Percentiles rank a stretch among this genome's conserved stretches.
These are phyloP conservation scores for Sinelater perroti DNA, from an alignment of 2,888 invertebrate genomes.

Conservation along the genomic window DNA sequence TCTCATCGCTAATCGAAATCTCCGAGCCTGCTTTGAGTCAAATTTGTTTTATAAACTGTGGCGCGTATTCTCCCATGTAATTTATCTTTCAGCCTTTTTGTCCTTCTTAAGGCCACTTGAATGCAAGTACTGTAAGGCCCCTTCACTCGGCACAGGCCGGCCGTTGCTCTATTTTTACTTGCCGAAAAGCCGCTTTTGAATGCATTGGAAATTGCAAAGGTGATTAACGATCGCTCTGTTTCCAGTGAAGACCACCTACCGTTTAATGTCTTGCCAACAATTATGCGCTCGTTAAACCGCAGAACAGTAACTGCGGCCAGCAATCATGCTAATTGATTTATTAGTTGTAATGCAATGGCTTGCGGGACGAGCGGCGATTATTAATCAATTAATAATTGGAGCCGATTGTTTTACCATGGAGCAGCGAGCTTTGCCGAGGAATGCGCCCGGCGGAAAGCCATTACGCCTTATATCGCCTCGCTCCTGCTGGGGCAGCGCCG, in stretches of 20 bases:
- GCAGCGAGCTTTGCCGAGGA: neutral
- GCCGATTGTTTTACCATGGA: conserved; percentile 2
- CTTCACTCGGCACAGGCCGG: too few relatives aligned
- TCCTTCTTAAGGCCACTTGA: too few relatives aligned
- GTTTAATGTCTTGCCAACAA: conserved; percentile 24
- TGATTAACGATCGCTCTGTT: conserved; percentile 19
- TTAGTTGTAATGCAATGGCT: conserved; percentile 22
- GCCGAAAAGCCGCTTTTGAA: neutral
- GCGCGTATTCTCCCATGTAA: too few relatives aligned
- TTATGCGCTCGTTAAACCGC: conserved; percentile 17
- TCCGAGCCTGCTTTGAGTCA: too few relatives aligned
- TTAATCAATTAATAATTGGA: conserved; percentile 28
- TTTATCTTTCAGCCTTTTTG: too few relatives aligned
- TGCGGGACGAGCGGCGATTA: conserved; percentile 16
- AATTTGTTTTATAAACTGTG: too few relatives aligned
- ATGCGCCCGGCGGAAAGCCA: neutral
- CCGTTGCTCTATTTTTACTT: too few relatives aligned
- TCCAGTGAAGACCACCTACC: conserved; percentile 20
- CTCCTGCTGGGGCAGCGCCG: conserved; percentile 3
- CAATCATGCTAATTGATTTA: conserved; percentile 26
- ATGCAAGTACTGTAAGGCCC: too few relatives aligned
- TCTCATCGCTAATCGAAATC: too few relatives aligned
- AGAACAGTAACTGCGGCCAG: conserved; percentile 16
- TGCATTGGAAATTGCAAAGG: conserved; percentile 5
- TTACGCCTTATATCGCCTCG: conserved; percentile 7